Percentiles rank a stretch among this genome's conserved stretches.
Conservation (phyloP, 2,888 invertebrate species). For the Ditula angustiorana region DNA sequence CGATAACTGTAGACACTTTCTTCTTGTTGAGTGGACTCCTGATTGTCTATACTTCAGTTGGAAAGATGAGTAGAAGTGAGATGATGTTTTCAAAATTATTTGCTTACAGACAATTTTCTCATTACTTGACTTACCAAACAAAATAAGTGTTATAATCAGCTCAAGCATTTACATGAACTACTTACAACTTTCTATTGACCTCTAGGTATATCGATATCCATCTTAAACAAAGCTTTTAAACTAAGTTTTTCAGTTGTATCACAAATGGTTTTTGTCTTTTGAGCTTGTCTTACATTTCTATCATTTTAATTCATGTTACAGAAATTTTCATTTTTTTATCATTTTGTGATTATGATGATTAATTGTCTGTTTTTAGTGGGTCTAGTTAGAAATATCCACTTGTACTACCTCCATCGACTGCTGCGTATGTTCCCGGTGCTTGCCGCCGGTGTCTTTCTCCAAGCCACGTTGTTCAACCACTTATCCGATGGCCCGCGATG, state of each 20-base stretch:
- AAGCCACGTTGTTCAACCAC: slow-evolving; percentile 58
- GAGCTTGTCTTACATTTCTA: too few species aligned
- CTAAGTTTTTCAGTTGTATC: too few species aligned
- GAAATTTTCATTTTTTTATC: too few species aligned
- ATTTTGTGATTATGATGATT: background rate
- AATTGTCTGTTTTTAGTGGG: slow-evolving; percentile 53
- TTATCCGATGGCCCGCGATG: slow-evolving; percentile 66
- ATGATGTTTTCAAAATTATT: too few species aligned
- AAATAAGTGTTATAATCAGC: too few species aligned
- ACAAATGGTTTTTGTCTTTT: too few species aligned
- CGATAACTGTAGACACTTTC: slow-evolving; percentile 88
- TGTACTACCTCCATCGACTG: slow-evolving; percentile 69
- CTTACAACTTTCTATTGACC: too few species aligned
- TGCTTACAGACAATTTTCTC: too few species aligned
- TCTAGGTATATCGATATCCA: too few species aligned
- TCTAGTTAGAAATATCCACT: slow-evolving; percentile 62
- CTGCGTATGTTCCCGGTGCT: slow-evolving; percentile 68
- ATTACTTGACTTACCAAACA: background rate
- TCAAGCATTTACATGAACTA: too few species aligned
- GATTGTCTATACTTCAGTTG: slow-evolving; percentile 66
- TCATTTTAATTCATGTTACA: too few species aligned
- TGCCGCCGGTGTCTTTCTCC: slow-evolving; percentile 52
- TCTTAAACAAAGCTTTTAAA: too few species aligned
- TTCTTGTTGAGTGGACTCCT: slow-evolving; percentile 75
- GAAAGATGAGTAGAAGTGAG: slow-evolving; percentile 65